These are phyloP conservation scores for Butastur rufipennis DNA, from an alignment of 2,113 vertebrate genomes.

Conservation along the genomic window DNA sequence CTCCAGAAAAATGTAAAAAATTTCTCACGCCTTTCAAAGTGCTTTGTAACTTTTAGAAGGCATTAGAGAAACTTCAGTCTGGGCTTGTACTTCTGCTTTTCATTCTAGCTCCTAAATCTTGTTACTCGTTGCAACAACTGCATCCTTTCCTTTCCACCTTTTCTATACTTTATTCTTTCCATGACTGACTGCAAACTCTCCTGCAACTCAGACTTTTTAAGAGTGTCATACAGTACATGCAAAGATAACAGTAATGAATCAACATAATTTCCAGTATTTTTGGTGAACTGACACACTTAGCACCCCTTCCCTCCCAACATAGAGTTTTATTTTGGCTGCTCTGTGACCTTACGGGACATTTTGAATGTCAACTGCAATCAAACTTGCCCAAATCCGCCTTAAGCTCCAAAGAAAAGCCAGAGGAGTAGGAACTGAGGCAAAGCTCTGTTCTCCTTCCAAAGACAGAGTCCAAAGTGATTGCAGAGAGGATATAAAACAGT, in stretches of 20 bases:
- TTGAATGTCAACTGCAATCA: background rate
- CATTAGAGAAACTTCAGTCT: background rate
- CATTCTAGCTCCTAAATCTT: background rate
- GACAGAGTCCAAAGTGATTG: background rate
- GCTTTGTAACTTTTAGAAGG: background rate
- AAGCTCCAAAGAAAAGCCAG: conserved; percentile 1
- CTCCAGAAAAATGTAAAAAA: background rate
- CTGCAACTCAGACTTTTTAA: background rate
- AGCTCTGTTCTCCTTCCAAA: conserved; percentile 8
- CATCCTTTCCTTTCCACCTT: background rate
- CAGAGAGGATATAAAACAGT: background rate
- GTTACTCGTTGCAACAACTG: background rate
- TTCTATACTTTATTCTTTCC: background rate
- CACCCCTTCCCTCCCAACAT: background rate
- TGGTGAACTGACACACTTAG: background rate
- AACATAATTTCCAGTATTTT: background rate
- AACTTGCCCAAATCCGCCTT: background rate
- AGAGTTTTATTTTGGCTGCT: background rate
- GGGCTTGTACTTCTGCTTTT: background rate
- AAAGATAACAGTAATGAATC: background rate
- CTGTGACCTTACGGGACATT: background rate
- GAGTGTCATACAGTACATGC: background rate
- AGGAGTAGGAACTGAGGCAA: background rate
- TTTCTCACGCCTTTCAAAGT: background rate
- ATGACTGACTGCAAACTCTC: background rate